These are phyloP conservation scores for Paedocypris sp. DNA, from an alignment of 2,113 vertebrate species.

Conservation along the genomic window DNA sequence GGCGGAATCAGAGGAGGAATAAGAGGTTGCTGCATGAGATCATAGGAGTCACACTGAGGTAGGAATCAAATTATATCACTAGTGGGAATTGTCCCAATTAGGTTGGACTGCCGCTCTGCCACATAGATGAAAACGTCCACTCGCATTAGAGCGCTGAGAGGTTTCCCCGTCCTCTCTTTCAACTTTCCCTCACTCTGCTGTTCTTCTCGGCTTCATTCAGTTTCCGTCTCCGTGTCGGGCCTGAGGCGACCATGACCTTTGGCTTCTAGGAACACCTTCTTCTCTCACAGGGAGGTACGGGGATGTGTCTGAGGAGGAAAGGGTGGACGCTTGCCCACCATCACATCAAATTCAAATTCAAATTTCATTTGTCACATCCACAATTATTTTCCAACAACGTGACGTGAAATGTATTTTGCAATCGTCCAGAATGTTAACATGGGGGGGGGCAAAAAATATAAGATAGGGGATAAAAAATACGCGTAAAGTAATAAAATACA, in stretches of 20 bases:
- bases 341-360: too few species aligned
- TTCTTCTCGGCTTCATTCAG: too few species aligned
- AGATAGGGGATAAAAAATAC: too few species aligned
- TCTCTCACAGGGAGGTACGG: too few species aligned
- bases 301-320: not conserved
- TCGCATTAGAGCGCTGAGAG: constrained; percentile 26
- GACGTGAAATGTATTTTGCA: too few species aligned
- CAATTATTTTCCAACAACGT: too few species aligned
- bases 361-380: too few species aligned
- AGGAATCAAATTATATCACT: constrained; percentile 42
- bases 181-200: not conserved
- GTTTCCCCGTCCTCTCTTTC: not conserved
- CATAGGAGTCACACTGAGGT: constrained; percentile 39
- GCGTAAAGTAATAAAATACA: too few species aligned
- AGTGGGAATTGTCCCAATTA: constrained; percentile 47
- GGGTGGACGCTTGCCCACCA: too few species aligned
- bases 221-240: not conserved
- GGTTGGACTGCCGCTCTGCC: constrained; percentile 34
- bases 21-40: constrained; percentile 33
- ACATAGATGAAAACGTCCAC: constrained; percentile 36
- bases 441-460: too few species aligned
- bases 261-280: constrained; percentile 15
- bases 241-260: constrained; percentile 8
- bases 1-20: constrained; percentile 15
- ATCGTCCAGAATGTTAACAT: too few species aligned